Percentiles rank a stretch among this genome's conserved stretches.
Conservation (phyloP, 2,888 invertebrate species). For the Conops quadrifasciatus region DNA sequence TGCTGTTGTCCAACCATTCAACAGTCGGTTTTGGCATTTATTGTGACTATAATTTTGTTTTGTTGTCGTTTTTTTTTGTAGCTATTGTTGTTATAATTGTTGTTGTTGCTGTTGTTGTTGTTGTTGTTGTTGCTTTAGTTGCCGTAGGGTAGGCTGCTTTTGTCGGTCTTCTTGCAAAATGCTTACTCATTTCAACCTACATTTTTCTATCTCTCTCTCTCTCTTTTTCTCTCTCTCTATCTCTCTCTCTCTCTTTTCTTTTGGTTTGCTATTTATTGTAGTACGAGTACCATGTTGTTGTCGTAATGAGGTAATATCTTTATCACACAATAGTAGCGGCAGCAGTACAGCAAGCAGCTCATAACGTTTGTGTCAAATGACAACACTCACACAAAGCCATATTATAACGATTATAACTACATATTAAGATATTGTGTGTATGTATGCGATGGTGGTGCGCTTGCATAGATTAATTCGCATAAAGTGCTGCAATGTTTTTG, state of each 20-base stretch:
- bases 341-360: slow-evolving; percentile 3
- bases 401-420: neutral
- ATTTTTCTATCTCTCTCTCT: no score
- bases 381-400: neutral
- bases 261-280: neutral
- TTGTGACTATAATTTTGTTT: neutral
- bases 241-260: neutral
- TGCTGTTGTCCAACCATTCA: no score
- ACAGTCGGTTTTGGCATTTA: neutral
- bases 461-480: no score
- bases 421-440: neutral
- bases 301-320: slow-evolving; percentile 16
- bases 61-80: neutral
- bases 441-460: no score
- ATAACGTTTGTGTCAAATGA: neutral
- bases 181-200: no score
- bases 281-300: no score
- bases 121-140: slow-evolving; percentile 19
- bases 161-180: neutral
- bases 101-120: slow-evolving; percentile 15
- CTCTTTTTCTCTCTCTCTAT: neutral
- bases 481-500: no score
- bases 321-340: no score
- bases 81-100: slow-evolving; percentile 12
- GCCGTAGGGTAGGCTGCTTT: slow-evolving; percentile 6